phyloP scores from a whole-genome alignment of 1,140 invertebrate genomes.

The Atta texana region DNA sequence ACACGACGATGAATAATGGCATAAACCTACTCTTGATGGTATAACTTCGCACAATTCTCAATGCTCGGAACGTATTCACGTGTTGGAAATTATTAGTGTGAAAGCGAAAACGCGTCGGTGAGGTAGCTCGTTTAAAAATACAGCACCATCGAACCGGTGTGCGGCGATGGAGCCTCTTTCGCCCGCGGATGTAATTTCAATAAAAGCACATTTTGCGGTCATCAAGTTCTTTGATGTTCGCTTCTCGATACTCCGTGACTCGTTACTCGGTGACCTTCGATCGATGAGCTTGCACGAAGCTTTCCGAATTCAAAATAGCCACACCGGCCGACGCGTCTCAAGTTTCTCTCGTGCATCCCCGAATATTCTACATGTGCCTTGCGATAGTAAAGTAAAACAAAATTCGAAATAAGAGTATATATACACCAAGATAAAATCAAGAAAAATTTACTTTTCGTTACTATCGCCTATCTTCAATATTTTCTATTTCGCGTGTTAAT shows the following conservation, averaged over 20 bases:
- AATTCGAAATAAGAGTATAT: neutral
- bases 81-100: slow-evolving; percentile 36
- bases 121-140: slow-evolving; percentile 74
- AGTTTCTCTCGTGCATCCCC: slow-evolving; percentile 40
- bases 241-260: neutral
- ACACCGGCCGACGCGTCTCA: slow-evolving; percentile 19
- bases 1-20: slow-evolving; percentile 16
- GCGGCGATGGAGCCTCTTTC: neutral
- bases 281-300: slow-evolving; percentile 57
- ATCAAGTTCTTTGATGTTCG: slow-evolving; percentile 31
- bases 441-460: neutral
- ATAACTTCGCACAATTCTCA: neutral
- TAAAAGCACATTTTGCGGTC: neutral
- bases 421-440: neutral
- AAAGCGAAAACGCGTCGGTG: slow-evolving; percentile 61
- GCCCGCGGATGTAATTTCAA: slow-evolving; percentile 23
- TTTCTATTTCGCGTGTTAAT: neutral
- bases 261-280: slow-evolving; percentile 36
- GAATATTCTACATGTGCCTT: neutral
- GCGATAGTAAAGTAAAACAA: neutral
- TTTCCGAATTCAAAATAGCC: slow-evolving; percentile 58
- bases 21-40: neutral
- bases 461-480: no score
- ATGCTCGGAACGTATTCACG: neutral
- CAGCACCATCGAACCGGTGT: slow-evolving; percentile 1